A percentile compares a stretch with the other conserved stretches of the same genome.
These are phyloP conservation scores for Rhinolophus ferrumequinum DNA, from an alignment of 2,113 vertebrate species.

Conservation along the genomic window DNA sequence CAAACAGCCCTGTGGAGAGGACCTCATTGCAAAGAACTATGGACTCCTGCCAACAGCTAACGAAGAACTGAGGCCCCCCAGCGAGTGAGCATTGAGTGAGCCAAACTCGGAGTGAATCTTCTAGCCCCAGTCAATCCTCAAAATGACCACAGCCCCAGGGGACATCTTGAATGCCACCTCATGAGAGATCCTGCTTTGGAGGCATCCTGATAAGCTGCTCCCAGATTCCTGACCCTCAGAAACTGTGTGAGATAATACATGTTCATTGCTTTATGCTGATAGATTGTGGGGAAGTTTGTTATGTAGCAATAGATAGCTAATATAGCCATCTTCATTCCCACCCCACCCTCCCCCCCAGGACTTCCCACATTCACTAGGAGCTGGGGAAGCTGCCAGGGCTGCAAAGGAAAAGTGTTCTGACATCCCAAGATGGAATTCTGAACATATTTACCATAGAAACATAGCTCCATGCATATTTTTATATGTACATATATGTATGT, in stretches of 20 bases:
- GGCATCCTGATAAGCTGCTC: background rate
- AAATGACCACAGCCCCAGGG: background rate
- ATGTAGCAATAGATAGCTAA: background rate
- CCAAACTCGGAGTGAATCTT: background rate
- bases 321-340: background rate
- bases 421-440: slow-evolving; percentile 26
- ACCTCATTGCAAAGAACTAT: background rate
- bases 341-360: background rate
- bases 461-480: background rate
- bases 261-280: background rate
- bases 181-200: background rate
- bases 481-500: slow-evolving; percentile 10
- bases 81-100: background rate
- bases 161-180: background rate
- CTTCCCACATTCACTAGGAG: background rate
- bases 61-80: background rate
- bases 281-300: background rate
- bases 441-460: slow-evolving; percentile 8
- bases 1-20: background rate
- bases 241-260: background rate
- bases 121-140: background rate
- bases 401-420: background rate
- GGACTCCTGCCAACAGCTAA: background rate
- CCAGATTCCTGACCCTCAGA: background rate
- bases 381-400: background rate